Base-by-base conservation (phyloP, 30 jellyfish, hydroid and myxozoan genomes). In the Chironex yamaguchii region DNA sequence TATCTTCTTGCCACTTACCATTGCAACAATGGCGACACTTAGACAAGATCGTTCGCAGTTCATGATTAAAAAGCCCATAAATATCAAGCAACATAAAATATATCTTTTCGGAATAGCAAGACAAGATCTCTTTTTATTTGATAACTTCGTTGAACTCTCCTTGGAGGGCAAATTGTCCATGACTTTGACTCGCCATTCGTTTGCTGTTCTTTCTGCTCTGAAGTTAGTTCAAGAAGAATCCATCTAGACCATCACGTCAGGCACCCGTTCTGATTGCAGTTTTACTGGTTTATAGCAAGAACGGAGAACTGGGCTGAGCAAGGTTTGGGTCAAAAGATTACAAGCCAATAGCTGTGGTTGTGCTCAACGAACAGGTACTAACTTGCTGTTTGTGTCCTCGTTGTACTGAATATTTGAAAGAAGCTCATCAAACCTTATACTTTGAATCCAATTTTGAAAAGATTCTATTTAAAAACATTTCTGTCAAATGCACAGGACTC, bases 11-110 rank as follows among this genome's bases (percentile, higher is more conserved):
- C 77, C 89, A 63, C 98, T 76, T 26, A 97, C 34, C 99, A 94
- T 94, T 0, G 99, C 97, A 1, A 94, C 99, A 23, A 94, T 94
- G 22, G 97, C 97, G 30, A 94, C 99, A 50, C 99, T 94, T 42
- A 94, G 48, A 72, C 99, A 94, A 2, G 99, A 94, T 53, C 99
- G 88, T 73, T 94, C 97, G 73, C 99, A 79, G 96, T 94, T 94
- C 99, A 94, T 94, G 13, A 88, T 42, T 68, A 94, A 36, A 78
- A 89, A 94, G 3, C 97, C 97, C 42, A 75, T 34, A 53, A 89
- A 94, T 27, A 94, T 87, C 67, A 94, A 36, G 30, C 83, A 81
- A 63, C 97, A 89, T 34, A 94, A 33, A 36, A 89, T 80, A 52
- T 94, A 94, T 64, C 99, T 78, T 53, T 89, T 84, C 14, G 99